phyloP scores from a whole-genome alignment of 2,888 invertebrate genomes.

The Digitonthophagus gazella region DNA sequence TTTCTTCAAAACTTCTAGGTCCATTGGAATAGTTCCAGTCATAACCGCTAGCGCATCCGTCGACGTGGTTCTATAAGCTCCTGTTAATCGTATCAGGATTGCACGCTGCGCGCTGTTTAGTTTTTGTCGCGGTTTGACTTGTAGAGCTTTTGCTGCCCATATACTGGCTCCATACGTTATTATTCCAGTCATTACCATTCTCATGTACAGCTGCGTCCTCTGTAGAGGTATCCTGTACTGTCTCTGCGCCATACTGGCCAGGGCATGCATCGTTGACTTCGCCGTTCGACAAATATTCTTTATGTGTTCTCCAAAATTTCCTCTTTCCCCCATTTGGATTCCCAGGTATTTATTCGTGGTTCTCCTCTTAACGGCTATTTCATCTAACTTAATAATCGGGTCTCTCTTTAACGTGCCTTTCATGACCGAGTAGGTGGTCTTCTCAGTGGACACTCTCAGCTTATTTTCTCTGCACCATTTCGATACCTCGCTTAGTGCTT shows the following conservation, averaged over 20 bases:
- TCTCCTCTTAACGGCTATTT: too few species aligned
- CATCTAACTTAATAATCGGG: too few species aligned
- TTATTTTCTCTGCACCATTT: too few species aligned
- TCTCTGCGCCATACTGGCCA: too few species aligned
- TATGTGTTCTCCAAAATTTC: not conserved
- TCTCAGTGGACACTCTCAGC: too few species aligned
- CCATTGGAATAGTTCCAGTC: slow-evolving; percentile 5
- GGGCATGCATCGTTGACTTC: slow-evolving; percentile 7
- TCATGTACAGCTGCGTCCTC: not conserved
- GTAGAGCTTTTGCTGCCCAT: not conserved
- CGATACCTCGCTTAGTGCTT: too few species aligned
- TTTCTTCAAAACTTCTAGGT: not conserved
- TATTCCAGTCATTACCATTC: not conserved
- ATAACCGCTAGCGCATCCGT: slow-evolving; percentile 16
- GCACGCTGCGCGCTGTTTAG: slow-evolving; percentile 7
- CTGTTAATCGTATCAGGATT: slow-evolving; percentile 5
- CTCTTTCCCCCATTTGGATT: too few species aligned
- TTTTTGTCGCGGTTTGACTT: not conserved
- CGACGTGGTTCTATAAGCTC: slow-evolving; percentile 18
- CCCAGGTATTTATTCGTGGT: too few species aligned
- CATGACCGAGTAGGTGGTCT: too few species aligned
- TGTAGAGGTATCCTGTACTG: not conserved
- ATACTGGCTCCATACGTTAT: slow-evolving; percentile 16
- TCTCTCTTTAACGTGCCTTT: too few species aligned
- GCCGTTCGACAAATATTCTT: not conserved